These are phyloP conservation scores for Lathamus discolor DNA, from an alignment of 2,113 vertebrate species.

Conservation along the genomic window DNA sequence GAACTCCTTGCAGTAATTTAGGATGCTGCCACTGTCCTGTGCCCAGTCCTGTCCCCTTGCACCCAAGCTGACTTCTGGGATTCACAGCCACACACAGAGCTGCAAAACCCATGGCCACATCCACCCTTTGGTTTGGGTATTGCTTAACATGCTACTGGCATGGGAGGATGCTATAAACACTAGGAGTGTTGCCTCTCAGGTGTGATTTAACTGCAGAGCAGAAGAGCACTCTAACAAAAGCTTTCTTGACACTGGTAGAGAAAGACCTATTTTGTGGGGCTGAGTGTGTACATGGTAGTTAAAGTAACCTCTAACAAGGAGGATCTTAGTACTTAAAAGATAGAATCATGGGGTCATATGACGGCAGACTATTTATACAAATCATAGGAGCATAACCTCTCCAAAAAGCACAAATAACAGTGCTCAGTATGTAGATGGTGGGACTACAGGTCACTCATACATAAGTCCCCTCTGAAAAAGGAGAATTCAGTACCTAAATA, in stretches of 20 bases:
- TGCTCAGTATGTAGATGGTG: slow-evolving; percentile 26
- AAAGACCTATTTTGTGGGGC: neutral
- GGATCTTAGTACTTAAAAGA: slow-evolving; percentile 41
- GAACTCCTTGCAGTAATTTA: neutral
- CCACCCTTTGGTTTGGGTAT: neutral
- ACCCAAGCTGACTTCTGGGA: neutral
- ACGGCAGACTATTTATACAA: slow-evolving; percentile 45
- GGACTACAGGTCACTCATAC: slow-evolving; percentile 41
- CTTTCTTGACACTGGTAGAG: neutral
- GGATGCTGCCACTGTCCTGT: neutral
- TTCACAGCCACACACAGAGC: neutral
- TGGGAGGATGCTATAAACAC: neutral
- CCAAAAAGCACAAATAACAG: slow-evolving; percentile 46
- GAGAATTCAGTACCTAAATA: slow-evolving; percentile 48
- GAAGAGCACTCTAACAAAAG: slow-evolving; percentile 5
- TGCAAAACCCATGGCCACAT: neutral
- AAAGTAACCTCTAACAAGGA: slow-evolving; percentile 48
- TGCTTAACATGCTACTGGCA: neutral
- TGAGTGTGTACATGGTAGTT: slow-evolving; percentile 8
- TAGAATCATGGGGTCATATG: slow-evolving; percentile 44
- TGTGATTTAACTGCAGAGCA: neutral
- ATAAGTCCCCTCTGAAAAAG: slow-evolving; percentile 15
- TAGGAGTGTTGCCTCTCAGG: neutral
- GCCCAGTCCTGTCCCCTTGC: neutral
- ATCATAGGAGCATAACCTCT: slow-evolving; percentile 41